Base-by-base conservation (phyloP, 2,797 vertebrate species). In the Danio albolineatus region DNA sequence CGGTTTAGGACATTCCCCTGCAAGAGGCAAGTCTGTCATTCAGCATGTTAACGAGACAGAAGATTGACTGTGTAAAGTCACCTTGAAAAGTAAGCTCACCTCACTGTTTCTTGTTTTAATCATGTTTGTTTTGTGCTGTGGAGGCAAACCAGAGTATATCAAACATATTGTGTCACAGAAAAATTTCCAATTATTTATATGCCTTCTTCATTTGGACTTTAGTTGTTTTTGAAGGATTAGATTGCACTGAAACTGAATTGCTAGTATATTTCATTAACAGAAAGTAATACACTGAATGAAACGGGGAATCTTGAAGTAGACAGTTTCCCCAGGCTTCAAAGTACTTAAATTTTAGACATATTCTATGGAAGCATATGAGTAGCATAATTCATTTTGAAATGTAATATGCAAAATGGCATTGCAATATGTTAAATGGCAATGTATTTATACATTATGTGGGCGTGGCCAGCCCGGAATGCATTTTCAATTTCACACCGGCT, bases 1-100 rank as follows among this genome's bases (percentile, higher is more conserved):
- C 88, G 86, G 14, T 83, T 66, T 76, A 91, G 4, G 0, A 69
- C 91, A 1, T 78, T 93, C 56, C 39, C 82, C 93, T 93, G 87
- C 14, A 70, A n/a, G 16, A 65, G 14, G 14, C 2, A 81, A 57
- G 64, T 43, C 6, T 41, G 39, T 76, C 46, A 69, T 1, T 70
- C 4, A 16, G 43, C 41, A 61, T 56, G 10, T 5, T n/a, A 73
- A 4, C 44, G 38, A 28, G 56, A 13, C 54, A 57, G 16, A 19
- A 10, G 0, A 46, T 51, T 5, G 65, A 44, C 39, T 41, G 46
- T 21, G 57, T 49, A n/a, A 10, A 10, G 49, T 57, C 13, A 21
- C 16, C 43, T 5, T 9, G 10, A 28, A 4, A 38, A 41, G 16
- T 39, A 54, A 44, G 28, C 90, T 87, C 77, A 91, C 90, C 91